Evolutionary conservation across 2,797 vertebrate genomes (phyloP), one percentile per base, ranked within the genome.

Genomic region (Macropodus opercularis): DNA sequence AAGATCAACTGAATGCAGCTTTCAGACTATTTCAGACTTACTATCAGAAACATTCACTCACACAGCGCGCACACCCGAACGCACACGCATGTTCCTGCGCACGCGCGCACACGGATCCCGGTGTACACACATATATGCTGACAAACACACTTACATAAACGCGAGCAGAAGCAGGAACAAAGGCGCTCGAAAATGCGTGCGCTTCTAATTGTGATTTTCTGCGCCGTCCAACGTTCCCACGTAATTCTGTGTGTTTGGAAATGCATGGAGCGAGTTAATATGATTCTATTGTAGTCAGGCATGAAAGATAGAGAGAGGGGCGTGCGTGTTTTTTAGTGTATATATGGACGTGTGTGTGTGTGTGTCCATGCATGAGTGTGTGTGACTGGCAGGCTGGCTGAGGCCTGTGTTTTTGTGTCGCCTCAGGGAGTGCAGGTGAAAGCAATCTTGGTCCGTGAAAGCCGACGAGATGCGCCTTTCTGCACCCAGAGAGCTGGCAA

Each of bases 371-470:
- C 79, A 70, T 82, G 75, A 69, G 84, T 66, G 76, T 79, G 75
- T 80, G 79, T 83, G 79, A 87, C 63, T 86, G 78, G 80, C 85
- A 85, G 85, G 80, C 84, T 63, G 82, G 79, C 83, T 83, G 82
- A 89, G 84, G 84, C 84, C 88, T 88, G 87, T 90, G 89, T 89
- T 90, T 85, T 85, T 54, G 64, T 61, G 73, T 90, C 66, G 86
- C 89, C 88, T 85, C 78, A 41, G 89, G 89, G 85, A 84, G 84
- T 81, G 87, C 90, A 93, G 92, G 91, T 92, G 89, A 93, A 92
- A 92, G 87, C 87, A 91, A 90, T 92, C 88, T 87, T 83, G 85
- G 86, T 85, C 90, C 81, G 84, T 85, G 79, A 88, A 91, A 92
- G 87, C 89, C 69, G 83, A 79, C 85, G 86, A 90, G 90, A 90